Evolutionary conservation across 1,140 invertebrate genomes (phyloP), one percentile per base, ranked within the genome.

Genomic region (Formica selysi): DNA sequence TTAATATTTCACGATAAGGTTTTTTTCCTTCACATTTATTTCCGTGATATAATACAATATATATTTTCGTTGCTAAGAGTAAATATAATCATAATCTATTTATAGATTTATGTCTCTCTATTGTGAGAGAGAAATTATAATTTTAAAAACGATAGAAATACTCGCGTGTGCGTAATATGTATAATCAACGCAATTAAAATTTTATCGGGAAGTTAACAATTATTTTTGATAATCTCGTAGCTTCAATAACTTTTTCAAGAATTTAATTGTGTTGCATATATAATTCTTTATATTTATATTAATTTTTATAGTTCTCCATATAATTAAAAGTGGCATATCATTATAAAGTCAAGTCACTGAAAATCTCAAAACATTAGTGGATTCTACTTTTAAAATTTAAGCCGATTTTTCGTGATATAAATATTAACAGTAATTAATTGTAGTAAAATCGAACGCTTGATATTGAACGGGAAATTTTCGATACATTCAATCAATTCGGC

Each of bases 361-460:
- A 19, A 36, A 32, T 8, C 7, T 51, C 13, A 19, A 74, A 10
- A 0, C 13, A 38, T 57, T 57, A 57, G 38, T 29, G 0, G 36
- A 36, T 6, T 51, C 19, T 19, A n/a, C 1, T 73, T 6, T 8
- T 7, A n/a, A 38, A 67, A 54, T 13, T n/a, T n/a, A n/a, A 29
- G 11, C 5, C 44, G 36, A 13, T 51, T 19, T 51, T 51, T 19
- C 3, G 38, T 22, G 19, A 13, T 41, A 22, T 11, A 48, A 87
- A 73, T 76, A 85, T 68, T 22, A 44, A 54, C 29, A 4, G 32
- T 32, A 59, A 71, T 73, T 81, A 83, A 89, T 71, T 59, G 73
- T 11, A 54, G n/a, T 26, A 38, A 44, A 19, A 2, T 13, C 29
- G 16, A 29, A 13, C 44, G 26, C 3, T 7, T 16, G 13, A 26